Base-by-base conservation (phyloP, 2,797 vertebrate genomes). In the Alectoris magna region DNA sequence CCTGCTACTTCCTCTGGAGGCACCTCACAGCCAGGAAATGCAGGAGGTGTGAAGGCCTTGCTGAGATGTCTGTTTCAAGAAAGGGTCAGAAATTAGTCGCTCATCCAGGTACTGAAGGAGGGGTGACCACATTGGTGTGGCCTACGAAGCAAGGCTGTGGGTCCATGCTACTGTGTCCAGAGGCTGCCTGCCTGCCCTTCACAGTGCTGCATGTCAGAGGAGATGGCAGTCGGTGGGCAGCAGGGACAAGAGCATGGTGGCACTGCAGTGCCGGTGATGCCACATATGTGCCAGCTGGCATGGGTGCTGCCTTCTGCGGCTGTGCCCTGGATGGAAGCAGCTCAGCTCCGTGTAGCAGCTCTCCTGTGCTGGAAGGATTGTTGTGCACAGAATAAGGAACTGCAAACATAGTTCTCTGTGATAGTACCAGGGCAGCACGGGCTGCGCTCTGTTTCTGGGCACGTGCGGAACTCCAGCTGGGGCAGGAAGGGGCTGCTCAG, bases 391-490 rank as follows among this genome's bases (percentile, higher is more conserved):
- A 11, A 43, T 36, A 41, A 39, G n/a, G 15, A 38, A 24, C 24
- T 31, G 44, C 66, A 41, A 26, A 44, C n/a, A 6, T n/a, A 34
- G 36, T 34, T 70, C 84, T 84, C 44, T 44, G 58, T 51, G 26
- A 14, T n/a, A 1, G 38, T 36, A 9, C 64, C 8, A 36, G 7
- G 22, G 80, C 62, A n/a, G 41, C 26, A 19, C 80, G 60, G 13
- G 8, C 0, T 49, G 27, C 1, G 0, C 43, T 29, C 60, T 14
- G 14, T 55, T 4, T 29, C 14, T 0, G 0, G 17, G 39, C 58
- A 18, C 13, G n/a, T 5, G 16, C 39, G 19, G 17, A 38, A 19
- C 16, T 88, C 23, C 51, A 58, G 16, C 43, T 51, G 55, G 51
- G 58, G 39, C 58, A 56, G 66, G 85, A 81, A 80, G 43, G 46